Evolutionary conservation across 2,888 invertebrate species (phyloP).

Genomic region (Erannis defoliaria): DNA sequence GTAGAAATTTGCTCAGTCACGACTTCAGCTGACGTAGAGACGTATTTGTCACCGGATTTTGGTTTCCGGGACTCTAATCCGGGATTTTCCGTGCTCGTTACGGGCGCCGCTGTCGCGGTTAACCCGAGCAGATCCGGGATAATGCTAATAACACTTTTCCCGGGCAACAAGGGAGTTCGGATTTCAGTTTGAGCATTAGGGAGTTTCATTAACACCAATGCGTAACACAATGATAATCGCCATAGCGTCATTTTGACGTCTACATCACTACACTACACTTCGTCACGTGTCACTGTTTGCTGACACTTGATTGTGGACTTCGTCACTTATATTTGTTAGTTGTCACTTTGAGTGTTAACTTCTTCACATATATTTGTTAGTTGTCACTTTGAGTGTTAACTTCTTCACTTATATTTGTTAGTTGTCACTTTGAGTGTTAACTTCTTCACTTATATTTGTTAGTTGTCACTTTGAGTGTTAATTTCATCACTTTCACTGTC

Average conservation of each 20-base stretch:
- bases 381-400: background rate
- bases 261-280: constrained; percentile 27
- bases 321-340: background rate
- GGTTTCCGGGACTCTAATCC: constrained; percentile 5
- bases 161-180: constrained; percentile 51
- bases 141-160: constrained; percentile 57
- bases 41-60: constrained; percentile 13
- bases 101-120: constrained; percentile 35
- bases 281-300: background rate
- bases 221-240: constrained; percentile 56
- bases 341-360: background rate
- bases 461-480: background rate
- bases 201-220: constrained; percentile 45
- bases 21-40: constrained; percentile 15
- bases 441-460: background rate
- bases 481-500: background rate
- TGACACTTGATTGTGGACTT: constrained; percentile 1
- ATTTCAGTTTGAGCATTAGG: constrained; percentile 53
- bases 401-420: background rate
- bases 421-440: background rate
- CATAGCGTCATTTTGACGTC: constrained; percentile 57
- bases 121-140: constrained; percentile 58
- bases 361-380: background rate
- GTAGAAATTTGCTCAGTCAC: constrained; percentile 3
- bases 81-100: constrained; percentile 20